A percentile compares a stretch with the other conserved stretches of the same genome.
Conservation (phyloP, 2,113 vertebrate genomes). For the Takifugu flavidus region DNA sequence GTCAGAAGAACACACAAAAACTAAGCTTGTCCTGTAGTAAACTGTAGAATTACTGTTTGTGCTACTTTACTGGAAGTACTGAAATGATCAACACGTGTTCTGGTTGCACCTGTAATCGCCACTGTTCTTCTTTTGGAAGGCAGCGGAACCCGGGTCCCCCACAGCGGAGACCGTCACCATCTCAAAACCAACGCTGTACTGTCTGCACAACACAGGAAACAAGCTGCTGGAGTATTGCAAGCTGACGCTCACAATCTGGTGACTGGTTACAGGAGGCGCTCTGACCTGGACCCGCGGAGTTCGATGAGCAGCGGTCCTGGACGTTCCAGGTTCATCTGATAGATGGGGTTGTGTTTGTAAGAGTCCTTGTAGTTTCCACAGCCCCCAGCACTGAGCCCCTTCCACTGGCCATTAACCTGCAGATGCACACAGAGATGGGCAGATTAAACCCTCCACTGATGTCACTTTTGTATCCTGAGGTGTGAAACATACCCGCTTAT, state of each 20-base stretch:
- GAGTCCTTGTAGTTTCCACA: conserved; percentile 96
- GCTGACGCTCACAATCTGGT: background rate
- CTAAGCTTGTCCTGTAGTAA: background rate
- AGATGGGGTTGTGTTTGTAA: conserved; percentile 92
- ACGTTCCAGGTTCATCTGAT: conserved; percentile 90
- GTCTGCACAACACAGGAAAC: conserved; percentile 36
- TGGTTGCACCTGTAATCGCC: conserved; percentile 92
- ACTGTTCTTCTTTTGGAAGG: conserved; percentile 85
- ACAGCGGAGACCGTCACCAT: conserved; percentile 80
- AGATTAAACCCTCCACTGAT: background rate
- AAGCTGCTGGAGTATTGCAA: background rate
- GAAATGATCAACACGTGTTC: background rate
- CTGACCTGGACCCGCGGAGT: conserved; percentile 92
- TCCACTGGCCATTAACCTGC: conserved; percentile 96
- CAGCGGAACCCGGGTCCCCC: conserved; percentile 79
- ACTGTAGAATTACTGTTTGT: background rate
- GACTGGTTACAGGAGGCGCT: background rate
- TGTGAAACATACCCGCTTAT: conserved; percentile 82
- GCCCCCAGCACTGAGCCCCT: conserved; percentile 87
- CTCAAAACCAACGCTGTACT: conserved; percentile 94
- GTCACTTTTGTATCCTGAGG: too few species aligned
- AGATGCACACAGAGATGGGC: background rate
- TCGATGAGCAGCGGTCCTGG: conserved; percentile 89
- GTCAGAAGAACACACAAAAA: background rate
- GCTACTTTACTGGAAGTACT: background rate